Percentiles rank a stretch among this genome's conserved stretches.
Evolutionary conservation across 2,113 vertebrate species (phyloP).

Genomic region (Lepisosteus oculatus): DNA sequence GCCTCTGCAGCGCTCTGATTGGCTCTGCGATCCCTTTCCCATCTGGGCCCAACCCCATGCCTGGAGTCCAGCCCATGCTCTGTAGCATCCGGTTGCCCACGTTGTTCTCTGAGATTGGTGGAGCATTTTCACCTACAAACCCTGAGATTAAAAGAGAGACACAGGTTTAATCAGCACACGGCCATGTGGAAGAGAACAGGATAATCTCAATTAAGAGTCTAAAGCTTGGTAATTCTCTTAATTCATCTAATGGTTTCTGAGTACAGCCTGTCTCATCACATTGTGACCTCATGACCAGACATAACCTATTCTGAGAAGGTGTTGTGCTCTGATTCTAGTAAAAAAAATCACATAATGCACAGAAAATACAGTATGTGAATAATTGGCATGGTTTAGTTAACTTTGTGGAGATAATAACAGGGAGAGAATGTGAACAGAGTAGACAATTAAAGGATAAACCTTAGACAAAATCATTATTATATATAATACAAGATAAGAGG

Average conservation of each 20-base stretch:
- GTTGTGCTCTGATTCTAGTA: neutral
- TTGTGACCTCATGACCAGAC: slow-evolving; percentile 34
- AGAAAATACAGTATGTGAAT: no score
- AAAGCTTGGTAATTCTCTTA: slow-evolving; percentile 46
- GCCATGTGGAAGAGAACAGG: slow-evolving; percentile 38
- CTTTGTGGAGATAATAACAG: no score
- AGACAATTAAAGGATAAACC: no score
- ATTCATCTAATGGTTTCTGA: slow-evolving; percentile 55
- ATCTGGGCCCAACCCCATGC: slow-evolving; percentile 68
- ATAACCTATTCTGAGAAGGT: neutral
- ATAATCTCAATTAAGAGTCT: slow-evolving; percentile 35
- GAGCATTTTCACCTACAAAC: slow-evolving; percentile 70
- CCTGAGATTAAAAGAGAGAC: slow-evolving; percentile 59
- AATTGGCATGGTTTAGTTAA: no score
- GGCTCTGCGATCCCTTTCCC: slow-evolving; percentile 74
- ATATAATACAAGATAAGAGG: neutral
- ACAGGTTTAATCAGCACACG: slow-evolving; percentile 43
- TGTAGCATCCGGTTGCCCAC: slow-evolving; percentile 78
- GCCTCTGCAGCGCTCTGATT: slow-evolving; percentile 69
- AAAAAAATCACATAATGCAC: neutral
- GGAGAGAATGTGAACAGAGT: no score
- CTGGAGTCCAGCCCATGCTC: slow-evolving; percentile 75
- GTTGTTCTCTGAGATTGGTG: slow-evolving; percentile 74
- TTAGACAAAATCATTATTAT: no score
- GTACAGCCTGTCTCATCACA: slow-evolving; percentile 47